phyloP scores from a whole-genome alignment of 2,797 vertebrate genomes.

The Hapalemur alaotrensis region DNA sequence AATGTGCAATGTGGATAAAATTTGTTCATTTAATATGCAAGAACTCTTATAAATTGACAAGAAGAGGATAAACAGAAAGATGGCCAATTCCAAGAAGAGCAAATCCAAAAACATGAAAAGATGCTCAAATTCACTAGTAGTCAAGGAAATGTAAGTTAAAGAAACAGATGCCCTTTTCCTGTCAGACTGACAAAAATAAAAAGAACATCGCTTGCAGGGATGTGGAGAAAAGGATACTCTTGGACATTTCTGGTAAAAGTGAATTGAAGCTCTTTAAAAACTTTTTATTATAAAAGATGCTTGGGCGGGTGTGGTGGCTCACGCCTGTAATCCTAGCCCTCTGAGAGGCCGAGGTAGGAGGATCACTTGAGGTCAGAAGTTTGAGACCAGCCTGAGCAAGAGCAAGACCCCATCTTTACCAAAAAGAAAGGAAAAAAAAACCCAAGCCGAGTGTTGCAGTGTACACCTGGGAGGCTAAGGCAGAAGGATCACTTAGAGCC shows the following conservation, averaged over 20 bases:
- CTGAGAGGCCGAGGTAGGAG: too few species aligned
- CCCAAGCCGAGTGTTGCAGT: too few species aligned
- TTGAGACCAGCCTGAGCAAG: too few species aligned
- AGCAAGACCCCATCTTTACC: too few species aligned
- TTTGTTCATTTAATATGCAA: neutral
- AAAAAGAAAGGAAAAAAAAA: too few species aligned
- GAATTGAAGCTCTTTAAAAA: neutral
- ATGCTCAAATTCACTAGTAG: neutral
- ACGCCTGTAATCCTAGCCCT: too few species aligned
- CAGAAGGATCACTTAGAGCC: too few species aligned
- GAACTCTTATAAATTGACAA: neutral
- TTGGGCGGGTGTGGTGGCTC: too few species aligned
- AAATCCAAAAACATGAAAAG: neutral
- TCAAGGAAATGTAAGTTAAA: neutral
- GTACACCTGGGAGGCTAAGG: too few species aligned
- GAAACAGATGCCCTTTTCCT: neutral
- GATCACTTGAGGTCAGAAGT: too few species aligned
- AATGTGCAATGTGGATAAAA: neutral
- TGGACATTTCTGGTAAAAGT: neutral
- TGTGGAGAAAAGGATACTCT: neutral
- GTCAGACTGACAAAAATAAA: neutral
- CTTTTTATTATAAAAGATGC: neutral
- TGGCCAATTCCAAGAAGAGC: neutral
- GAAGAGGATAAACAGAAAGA: slow-evolving; percentile 11
- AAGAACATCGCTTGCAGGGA: neutral